Conservation (phyloP, 2,113 vertebrate species). For the human (Homo sapiens) region GRCh38 chr14:38818001-38818500, state of each 20-base stretch:
- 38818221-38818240: conserved; percentile 43
- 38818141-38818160: conserved; percentile 35
- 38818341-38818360: conserved; percentile 55
- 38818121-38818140: conserved; percentile 24
- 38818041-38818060: conserved; percentile 5
- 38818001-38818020: neutral
- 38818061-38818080: conserved; percentile 42
- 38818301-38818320: neutral
- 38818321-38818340: neutral
- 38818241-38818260: conserved; percentile 42
- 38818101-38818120: conserved; percentile 15
- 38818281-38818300: conserved; percentile 37
- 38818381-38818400: conserved; percentile 31
- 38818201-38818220: conserved; percentile 18
- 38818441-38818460: neutral
- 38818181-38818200: conserved; percentile 30
- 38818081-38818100: conserved; percentile 28
- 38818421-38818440: conserved; percentile 39
- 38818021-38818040: neutral
- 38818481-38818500: conserved; percentile 46
- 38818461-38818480: conserved; percentile 20
- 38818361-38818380: conserved; percentile 55
- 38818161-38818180: conserved; percentile 10
- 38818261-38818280: conserved; percentile 56
- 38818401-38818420: conserved; percentile 19